These are phyloP conservation scores for Sturmia bella DNA, from an alignment of 2,888 invertebrate species.

Conservation along the genomic window DNA sequence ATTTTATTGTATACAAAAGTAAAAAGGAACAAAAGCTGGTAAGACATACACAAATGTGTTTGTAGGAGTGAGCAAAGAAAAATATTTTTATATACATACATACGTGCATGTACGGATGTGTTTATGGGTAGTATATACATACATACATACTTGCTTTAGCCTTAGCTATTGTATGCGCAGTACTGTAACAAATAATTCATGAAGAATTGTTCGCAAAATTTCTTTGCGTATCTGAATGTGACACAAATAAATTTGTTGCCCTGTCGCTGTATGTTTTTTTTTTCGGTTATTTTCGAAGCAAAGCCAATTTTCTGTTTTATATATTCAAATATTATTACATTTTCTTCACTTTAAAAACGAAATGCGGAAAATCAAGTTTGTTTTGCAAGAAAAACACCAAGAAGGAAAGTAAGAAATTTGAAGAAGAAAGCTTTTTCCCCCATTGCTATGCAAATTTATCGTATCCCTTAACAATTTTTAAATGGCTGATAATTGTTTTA, in stretches of 20 bases:
- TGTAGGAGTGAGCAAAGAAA: neutral
- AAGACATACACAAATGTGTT: constrained; percentile 27
- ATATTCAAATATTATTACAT: neutral
- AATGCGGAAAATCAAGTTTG: constrained; percentile 36
- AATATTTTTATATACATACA: no score
- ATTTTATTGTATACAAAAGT: constrained; percentile 13
- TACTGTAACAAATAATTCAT: constrained; percentile 76
- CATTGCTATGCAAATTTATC: constrained; percentile 79
- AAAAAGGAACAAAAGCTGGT: neutral
- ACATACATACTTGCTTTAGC: constrained; percentile 3
- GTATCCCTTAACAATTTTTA: constrained; percentile 77
- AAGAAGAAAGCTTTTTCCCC: constrained; percentile 39
- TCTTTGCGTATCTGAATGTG: constrained; percentile 80
- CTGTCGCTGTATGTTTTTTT: constrained; percentile 68
- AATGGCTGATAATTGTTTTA: constrained; percentile 70
- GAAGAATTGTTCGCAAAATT: constrained; percentile 76
- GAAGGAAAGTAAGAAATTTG: constrained; percentile 25
- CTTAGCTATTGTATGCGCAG: constrained; percentile 9
- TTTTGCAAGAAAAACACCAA: constrained; percentile 18
- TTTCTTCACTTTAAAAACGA: neutral
- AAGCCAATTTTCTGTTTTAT: constrained; percentile 54
- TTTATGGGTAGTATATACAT: neutral
- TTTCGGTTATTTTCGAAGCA: constrained; percentile 60
- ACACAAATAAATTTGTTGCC: constrained; percentile 79
- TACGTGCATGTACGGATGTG: constrained; percentile 1